These are phyloP conservation scores for Folsomia manolachei DNA, from an alignment of 2,888 invertebrate genomes.

Conservation along the genomic window DNA sequence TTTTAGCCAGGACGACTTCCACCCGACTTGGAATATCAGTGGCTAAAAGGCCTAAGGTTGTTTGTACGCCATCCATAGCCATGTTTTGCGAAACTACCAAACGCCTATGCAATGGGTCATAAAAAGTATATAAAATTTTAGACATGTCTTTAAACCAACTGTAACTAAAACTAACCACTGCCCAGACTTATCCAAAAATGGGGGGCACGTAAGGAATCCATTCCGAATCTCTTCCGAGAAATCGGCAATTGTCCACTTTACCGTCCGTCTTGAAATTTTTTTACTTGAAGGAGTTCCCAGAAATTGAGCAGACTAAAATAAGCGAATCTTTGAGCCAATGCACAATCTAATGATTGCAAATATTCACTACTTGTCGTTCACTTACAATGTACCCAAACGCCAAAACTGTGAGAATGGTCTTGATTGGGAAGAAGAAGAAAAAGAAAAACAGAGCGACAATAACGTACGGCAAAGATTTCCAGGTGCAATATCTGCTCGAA, in stretches of 20 bases:
- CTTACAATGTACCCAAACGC: not conserved
- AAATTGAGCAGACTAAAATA: no score
- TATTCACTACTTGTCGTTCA: no score
- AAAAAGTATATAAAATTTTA: not conserved
- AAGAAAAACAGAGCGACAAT: not conserved
- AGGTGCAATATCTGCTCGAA: not conserved
- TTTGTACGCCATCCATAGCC: conserved; percentile 31
- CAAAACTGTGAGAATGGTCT: not conserved
- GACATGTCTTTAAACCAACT: no score
- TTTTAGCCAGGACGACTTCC: conserved; percentile 21
- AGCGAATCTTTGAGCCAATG: no score
- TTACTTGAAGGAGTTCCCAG: not conserved
- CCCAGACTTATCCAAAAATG: conserved; percentile 29
- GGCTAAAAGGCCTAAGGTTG: conserved; percentile 29
- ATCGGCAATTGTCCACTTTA: conserved; percentile 27
- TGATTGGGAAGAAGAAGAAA: not conserved
- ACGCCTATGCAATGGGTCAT: conserved; percentile 13
- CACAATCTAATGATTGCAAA: no score
- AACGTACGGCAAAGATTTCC: not conserved
- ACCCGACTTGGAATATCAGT: conserved; percentile 25
- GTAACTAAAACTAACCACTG: conserved; percentile 26
- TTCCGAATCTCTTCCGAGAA: conserved; percentile 29
- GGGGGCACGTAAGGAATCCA: conserved; percentile 31
- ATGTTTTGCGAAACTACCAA: conserved; percentile 27
- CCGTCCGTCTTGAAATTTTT: conserved; percentile 16